These are phyloP conservation scores for Otolemur crassicaudatus DNA, from an alignment of 2,797 vertebrate species.

Conservation along the genomic window DNA sequence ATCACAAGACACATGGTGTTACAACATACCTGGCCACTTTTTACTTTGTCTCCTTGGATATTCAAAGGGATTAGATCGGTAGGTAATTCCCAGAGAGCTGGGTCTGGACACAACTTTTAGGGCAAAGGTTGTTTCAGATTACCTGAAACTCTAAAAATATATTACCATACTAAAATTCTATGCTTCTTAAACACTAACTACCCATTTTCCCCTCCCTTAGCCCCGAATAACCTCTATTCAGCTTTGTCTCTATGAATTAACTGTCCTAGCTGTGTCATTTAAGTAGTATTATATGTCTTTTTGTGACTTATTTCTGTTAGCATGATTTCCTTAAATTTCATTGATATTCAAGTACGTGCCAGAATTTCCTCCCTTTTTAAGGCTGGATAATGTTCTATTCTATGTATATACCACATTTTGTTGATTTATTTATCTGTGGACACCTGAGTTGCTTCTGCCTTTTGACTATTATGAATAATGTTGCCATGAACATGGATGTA, in stretches of 20 bases:
- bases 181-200: neutral
- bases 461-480: neutral
- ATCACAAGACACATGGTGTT: neutral
- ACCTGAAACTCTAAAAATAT: neutral
- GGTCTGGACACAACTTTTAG: neutral
- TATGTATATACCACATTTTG: neutral
- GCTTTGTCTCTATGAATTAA: neutral
- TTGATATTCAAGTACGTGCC: neutral
- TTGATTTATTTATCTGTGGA: neutral
- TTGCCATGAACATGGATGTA: neutral
- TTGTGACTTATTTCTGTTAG: neutral
- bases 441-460: neutral
- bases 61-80: neutral
- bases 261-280: neutral
- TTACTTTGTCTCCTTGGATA: neutral
- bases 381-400: neutral
- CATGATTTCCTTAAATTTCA: neutral
- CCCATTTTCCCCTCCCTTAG: accelerated
- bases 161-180: neutral
- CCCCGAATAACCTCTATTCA: neutral
- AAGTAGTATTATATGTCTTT: neutral
- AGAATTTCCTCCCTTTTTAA: neutral
- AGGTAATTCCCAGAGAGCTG: neutral
- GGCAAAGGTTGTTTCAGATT: neutral
- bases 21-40: accelerated